phyloP scores from a whole-genome alignment of 2,113 vertebrate species.

The Athene noctua region DNA sequence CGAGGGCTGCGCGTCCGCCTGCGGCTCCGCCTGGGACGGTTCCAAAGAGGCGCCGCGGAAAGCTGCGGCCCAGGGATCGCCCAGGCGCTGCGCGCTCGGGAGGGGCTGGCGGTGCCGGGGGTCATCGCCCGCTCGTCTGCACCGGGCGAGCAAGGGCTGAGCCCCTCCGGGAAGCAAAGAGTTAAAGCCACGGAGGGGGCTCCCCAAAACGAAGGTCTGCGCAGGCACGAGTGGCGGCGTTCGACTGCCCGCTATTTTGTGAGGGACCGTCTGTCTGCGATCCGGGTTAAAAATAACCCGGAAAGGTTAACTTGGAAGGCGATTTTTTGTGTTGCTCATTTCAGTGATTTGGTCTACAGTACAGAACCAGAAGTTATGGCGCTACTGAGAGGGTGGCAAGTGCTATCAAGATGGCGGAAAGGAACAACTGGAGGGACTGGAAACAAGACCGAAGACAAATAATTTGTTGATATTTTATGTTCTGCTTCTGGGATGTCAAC shows the following conservation, averaged over 20 bases:
- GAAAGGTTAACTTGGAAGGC: conserved; percentile 35
- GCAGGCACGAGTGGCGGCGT: background rate
- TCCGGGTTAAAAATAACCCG: conserved; percentile 35
- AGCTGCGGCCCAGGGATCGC: too few relatives aligned
- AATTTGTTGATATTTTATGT: background rate
- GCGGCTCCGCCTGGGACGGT: rapidly evolving
- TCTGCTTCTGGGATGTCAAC: background rate
- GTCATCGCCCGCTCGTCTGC: background rate
- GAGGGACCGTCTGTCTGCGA: background rate
- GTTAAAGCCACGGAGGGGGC: background rate
- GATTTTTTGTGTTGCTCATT: background rate
- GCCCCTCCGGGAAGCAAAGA: background rate
- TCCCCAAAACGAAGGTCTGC: conserved; percentile 23
- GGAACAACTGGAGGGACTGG: background rate
- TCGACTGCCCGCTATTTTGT: background rate
- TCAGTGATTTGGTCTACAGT: background rate
- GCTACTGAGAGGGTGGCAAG: background rate
- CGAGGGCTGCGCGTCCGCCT: rapidly evolving
- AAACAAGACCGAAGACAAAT: background rate
- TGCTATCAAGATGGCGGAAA: background rate
- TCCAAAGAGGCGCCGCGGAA: background rate
- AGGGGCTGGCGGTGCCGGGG: background rate
- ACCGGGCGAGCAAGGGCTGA: background rate
- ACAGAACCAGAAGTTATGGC: background rate
- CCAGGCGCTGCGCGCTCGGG: background rate